Evolutionary conservation across 2,797 vertebrate species (phyloP).

Genomic region (Oreonectes daqikongensis): DNA sequence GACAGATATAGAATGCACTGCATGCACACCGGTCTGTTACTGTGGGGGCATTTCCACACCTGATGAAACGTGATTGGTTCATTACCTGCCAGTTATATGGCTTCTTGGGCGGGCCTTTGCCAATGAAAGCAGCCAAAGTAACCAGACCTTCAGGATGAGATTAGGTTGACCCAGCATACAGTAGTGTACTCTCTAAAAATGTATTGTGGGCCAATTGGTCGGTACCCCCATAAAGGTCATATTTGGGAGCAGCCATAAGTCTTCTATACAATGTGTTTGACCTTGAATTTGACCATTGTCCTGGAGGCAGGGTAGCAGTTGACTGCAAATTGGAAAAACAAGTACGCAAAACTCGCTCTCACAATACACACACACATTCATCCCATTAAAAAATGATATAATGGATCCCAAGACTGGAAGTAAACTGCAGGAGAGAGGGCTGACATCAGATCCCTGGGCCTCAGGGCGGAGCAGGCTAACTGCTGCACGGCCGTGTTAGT

Average conservation of each 20-base stretch:
- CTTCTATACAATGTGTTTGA: slow-evolving; percentile 37
- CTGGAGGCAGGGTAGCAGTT: slow-evolving; percentile 51
- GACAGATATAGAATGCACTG: too few species aligned
- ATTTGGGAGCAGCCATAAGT: slow-evolving; percentile 44
- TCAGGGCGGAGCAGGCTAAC: slow-evolving; percentile 64
- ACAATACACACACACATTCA: slow-evolving; percentile 5
- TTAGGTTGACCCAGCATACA: too few species aligned
- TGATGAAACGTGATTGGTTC: too few species aligned
- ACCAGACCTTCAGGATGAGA: too few species aligned
- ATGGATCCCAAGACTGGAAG: slow-evolving; percentile 66
- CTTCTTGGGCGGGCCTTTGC: too few species aligned
- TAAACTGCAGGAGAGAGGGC: slow-evolving; percentile 67
- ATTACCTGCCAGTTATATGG: too few species aligned
- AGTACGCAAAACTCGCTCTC: not conserved
- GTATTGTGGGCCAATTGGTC: slow-evolving; percentile 25
- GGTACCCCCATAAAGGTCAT: slow-evolving; percentile 25
- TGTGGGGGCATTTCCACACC: too few species aligned
- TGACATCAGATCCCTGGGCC: slow-evolving; percentile 78
- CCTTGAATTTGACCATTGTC: slow-evolving; percentile 67
- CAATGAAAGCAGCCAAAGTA: too few species aligned
- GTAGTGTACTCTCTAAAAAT: too few species aligned
- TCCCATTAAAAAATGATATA: slow-evolving; percentile 68
- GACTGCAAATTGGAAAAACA: slow-evolving; percentile 56
- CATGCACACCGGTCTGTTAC: too few species aligned
- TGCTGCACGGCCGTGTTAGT: slow-evolving; percentile 66